Percentiles rank a stretch among this genome's conserved stretches.
phyloP scores from a whole-genome alignment of 1,140 invertebrate species.

The Palaemon carinicauda region DNA sequence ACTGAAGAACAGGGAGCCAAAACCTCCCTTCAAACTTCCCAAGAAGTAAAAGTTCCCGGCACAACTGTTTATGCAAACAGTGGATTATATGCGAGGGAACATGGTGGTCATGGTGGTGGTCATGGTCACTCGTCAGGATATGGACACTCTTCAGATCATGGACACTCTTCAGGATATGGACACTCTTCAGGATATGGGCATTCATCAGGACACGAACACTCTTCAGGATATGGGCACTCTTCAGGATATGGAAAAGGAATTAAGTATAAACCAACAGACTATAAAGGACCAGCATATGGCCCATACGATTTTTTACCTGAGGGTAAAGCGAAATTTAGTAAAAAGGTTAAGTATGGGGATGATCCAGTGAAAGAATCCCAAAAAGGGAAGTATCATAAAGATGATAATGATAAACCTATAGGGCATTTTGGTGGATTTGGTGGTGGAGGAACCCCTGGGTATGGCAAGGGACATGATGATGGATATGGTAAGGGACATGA shows the following conservation, averaged over 20 bases:
- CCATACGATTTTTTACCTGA: conserved; percentile 44
- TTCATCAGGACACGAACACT: background rate
- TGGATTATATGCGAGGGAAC: too few relatives aligned
- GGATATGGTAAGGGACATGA: too few relatives aligned
- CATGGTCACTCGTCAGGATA: background rate
- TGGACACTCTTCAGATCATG: background rate
- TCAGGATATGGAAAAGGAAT: background rate
- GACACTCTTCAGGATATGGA: background rate
- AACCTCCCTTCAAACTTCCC: too few relatives aligned
- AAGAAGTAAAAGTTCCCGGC: too few relatives aligned
- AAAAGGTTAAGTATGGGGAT: conserved; percentile 52
- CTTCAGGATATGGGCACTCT: background rate
- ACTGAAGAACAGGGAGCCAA: too few relatives aligned
- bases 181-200: background rate
- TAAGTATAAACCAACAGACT: conserved; percentile 27
- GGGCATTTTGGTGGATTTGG: conserved; percentile 50
- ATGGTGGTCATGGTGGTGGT: background rate
- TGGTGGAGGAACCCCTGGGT: conserved; percentile 41
- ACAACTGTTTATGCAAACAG: too few relatives aligned
- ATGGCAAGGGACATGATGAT: too few relatives aligned
- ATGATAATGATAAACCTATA: conserved; percentile 11
- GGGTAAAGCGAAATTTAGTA: conserved; percentile 37
- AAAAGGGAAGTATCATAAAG: conserved; percentile 19
- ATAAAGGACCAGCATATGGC: conserved; percentile 41
- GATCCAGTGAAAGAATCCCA: conserved; percentile 52